Percentiles rank a stretch among this genome's conserved stretches.
Conservation (phyloP, 2,797 vertebrate genomes). For the Aeoliscus strigatus region DNA sequence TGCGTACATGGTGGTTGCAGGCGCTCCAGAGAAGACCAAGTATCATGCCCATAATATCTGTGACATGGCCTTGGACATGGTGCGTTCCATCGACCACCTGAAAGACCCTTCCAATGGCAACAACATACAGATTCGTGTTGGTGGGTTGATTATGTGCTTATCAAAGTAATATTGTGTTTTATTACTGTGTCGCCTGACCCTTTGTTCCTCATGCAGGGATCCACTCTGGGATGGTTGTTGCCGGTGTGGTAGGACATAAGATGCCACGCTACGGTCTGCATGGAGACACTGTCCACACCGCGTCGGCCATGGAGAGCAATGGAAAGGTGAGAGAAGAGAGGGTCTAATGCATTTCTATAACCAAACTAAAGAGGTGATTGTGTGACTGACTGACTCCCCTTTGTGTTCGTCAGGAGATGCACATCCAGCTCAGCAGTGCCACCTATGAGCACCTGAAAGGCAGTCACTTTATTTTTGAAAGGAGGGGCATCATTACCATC, state of each 20-base stretch:
- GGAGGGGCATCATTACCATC: slow-evolving; percentile 72
- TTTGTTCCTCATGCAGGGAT: slow-evolving; percentile 55
- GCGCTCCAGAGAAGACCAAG: slow-evolving; percentile 76
- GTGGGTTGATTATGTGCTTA: slow-evolving; percentile 39
- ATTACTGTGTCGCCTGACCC: not conserved
- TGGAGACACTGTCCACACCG: slow-evolving; percentile 75
- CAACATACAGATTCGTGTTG: slow-evolving; percentile 76
- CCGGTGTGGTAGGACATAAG: slow-evolving; percentile 76
- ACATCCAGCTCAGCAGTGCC: slow-evolving; percentile 74
- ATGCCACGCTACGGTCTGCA: slow-evolving; percentile 78
- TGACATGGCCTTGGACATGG: slow-evolving; percentile 79
- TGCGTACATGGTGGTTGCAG: slow-evolving; percentile 76
- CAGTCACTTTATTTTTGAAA: slow-evolving; percentile 77
- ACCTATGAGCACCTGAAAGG: slow-evolving; percentile 75
- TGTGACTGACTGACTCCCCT: too few species aligned
- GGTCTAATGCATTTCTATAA: not conserved
- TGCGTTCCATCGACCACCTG: slow-evolving; percentile 75
- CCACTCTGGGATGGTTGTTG: slow-evolving; percentile 78
- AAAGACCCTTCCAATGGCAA: slow-evolving; percentile 77
- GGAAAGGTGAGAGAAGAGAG: slow-evolving; percentile 56
- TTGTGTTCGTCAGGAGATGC: slow-evolving; percentile 65
- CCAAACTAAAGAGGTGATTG: too few species aligned
- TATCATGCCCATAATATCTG: slow-evolving; percentile 78
- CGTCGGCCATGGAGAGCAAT: slow-evolving; percentile 79
- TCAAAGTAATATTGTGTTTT: not conserved